Evolutionary conservation across 2,888 invertebrate species (phyloP).

Genomic region (Willowsia nigromaculata): DNA sequence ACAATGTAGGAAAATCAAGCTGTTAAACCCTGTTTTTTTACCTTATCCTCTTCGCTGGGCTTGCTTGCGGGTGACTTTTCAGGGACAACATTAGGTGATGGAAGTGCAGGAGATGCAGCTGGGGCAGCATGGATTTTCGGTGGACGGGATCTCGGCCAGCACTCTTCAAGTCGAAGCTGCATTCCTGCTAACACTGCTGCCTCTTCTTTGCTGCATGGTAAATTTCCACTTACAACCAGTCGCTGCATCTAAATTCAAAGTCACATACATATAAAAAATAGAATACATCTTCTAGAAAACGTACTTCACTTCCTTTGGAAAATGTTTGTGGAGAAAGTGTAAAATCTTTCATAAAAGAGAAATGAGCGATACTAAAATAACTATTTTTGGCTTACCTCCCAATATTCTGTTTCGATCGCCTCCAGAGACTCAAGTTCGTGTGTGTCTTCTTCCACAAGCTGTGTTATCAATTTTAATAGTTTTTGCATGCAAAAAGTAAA

Average conservation of each 20-base stretch:
- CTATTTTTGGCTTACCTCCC: constrained; percentile 80
- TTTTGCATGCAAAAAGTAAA: not conserved
- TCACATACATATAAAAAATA: not conserved
- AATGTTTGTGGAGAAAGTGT: not conserved
- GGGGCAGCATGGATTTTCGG: constrained; percentile 70
- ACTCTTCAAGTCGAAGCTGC: constrained; percentile 84
- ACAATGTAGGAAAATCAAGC: too few relatives aligned
- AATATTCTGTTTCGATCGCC: constrained; percentile 82
- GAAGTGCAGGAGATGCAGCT: constrained; percentile 72
- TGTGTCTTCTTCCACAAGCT: constrained; percentile 81
- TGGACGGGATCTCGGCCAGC: constrained; percentile 81
- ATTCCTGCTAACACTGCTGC: constrained; percentile 84
- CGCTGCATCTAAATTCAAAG: constrained; percentile 82
- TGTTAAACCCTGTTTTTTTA: not conserved
- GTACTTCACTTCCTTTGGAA: not conserved
- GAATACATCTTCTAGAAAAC: too few relatives aligned
- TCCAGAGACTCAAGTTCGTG: constrained; percentile 81
- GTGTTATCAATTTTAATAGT: constrained; percentile 35
- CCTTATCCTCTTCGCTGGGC: constrained; percentile 69
- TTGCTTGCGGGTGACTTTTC: constrained; percentile 57
- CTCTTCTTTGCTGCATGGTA: constrained; percentile 85
- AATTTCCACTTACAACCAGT: constrained; percentile 83
- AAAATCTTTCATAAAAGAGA: not conserved
- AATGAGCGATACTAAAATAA: constrained; percentile 12
- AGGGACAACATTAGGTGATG: constrained; percentile 65